Conservation (phyloP, 2,888 invertebrate species). For the Hydrotaea cyrtoneurina region DNA sequence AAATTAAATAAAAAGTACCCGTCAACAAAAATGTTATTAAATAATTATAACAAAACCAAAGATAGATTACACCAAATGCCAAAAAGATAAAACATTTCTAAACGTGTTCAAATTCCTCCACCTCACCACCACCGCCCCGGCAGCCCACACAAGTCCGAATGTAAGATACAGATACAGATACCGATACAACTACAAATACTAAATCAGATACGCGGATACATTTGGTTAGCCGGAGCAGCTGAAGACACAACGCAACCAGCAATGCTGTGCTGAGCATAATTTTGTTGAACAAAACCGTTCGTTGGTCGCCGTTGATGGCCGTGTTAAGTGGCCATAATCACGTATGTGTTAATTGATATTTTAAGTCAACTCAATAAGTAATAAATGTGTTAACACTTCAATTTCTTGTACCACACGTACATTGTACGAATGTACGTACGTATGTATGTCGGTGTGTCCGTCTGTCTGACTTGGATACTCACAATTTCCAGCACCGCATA, state of each 20-base stretch:
- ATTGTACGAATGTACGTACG: not conserved
- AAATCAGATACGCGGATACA: conserved; percentile 36
- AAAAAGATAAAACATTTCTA: conserved; percentile 1
- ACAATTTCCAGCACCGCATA: not conserved
- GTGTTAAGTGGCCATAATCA: conserved; percentile 70
- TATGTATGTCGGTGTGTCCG: not conserved
- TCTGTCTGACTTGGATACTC: too few species aligned
- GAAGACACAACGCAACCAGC: not conserved
- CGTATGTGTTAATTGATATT: conserved; percentile 70
- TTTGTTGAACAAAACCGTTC: conserved; percentile 10
- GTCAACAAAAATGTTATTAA: conserved; percentile 32
- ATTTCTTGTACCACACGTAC: conserved; percentile 59
- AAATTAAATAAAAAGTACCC: conserved; percentile 11
- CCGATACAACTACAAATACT: not conserved
- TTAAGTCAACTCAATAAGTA: conserved; percentile 70
- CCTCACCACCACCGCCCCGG: not conserved
- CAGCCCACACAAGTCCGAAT: not conserved
- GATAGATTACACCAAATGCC: not conserved
- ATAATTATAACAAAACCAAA: conserved; percentile 12
- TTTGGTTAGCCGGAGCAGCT: not conserved
- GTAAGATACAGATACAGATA: not conserved
- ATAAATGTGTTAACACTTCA: conserved; percentile 72
- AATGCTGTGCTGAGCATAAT: not conserved
- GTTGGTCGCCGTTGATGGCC: conserved; percentile 24
- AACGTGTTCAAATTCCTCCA: conserved; percentile 2